These are phyloP conservation scores for Strix aluco DNA, from an alignment of 2,113 vertebrate species.

Conservation along the genomic window DNA sequence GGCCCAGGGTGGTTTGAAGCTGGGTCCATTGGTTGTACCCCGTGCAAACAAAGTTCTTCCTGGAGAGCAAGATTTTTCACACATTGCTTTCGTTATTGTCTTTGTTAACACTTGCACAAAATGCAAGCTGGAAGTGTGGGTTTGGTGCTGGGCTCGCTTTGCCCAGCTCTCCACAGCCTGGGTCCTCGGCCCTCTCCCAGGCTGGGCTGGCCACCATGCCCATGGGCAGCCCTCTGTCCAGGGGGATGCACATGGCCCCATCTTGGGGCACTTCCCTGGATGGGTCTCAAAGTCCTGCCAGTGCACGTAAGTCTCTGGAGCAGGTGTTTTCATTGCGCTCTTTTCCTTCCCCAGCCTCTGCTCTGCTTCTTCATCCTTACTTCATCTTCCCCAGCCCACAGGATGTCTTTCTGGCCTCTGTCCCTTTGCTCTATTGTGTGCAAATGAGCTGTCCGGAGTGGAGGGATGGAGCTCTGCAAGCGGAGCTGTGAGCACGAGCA, in stretches of 20 bases:
- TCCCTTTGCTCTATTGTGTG: background rate
- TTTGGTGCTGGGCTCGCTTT: fast-evolving
- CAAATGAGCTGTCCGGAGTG: background rate
- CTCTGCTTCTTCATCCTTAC: background rate
- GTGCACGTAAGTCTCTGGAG: too few relatives aligned
- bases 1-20: background rate
- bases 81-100: fast-evolving
- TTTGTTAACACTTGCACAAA: background rate
- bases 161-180: background rate
- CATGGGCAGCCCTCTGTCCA: background rate
- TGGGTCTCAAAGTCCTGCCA: background rate
- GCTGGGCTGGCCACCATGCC: background rate
- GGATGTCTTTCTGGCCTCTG: background rate
- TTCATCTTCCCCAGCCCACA: background rate
- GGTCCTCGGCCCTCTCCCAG: fast-evolving
- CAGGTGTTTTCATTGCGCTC: background rate
- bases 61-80: background rate
- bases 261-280: background rate
- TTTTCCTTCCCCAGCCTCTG: background rate
- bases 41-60: background rate
- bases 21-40: background rate
- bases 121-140: background rate
- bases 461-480: background rate
- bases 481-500: background rate
- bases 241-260: background rate